phyloP scores from a whole-genome alignment of 2,888 invertebrate species.

The Liopterus haemorrhoidalis region DNA sequence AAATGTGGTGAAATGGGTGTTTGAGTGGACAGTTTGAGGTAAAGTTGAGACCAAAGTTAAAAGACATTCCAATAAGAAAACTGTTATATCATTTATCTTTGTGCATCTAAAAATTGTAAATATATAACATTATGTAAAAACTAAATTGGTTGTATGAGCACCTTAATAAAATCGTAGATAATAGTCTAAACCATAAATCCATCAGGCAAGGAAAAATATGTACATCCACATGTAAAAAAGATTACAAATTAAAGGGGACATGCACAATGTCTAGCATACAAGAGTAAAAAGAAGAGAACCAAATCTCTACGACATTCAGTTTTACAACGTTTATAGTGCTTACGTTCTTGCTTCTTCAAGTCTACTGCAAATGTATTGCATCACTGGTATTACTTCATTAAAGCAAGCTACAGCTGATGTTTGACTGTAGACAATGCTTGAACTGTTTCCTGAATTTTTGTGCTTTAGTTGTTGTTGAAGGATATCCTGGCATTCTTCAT shows the following conservation, averaged over 20 bases:
- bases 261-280: too few species aligned
- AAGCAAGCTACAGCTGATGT: slow-evolving; percentile 75
- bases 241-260: too few species aligned
- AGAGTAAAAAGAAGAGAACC: too few species aligned
- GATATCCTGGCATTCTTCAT: slow-evolving; percentile 72
- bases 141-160: not conserved
- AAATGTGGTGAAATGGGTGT: slow-evolving; percentile 80
- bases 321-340: too few species aligned
- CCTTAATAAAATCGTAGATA: not conserved
- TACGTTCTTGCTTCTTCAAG: slow-evolving; percentile 75
- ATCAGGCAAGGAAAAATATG: not conserved
- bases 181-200: not conserved
- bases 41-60: slow-evolving; percentile 77
- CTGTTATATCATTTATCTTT: slow-evolving; percentile 58
- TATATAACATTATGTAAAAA: not conserved
- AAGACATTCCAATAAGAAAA: slow-evolving; percentile 81
- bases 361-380: slow-evolving; percentile 82
- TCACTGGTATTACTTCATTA: slow-evolving; percentile 84
- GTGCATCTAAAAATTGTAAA: slow-evolving; percentile 48
- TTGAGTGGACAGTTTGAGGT: slow-evolving; percentile 75
- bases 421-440: slow-evolving; percentile 50
- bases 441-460: slow-evolving; percentile 48
- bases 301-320: too few species aligned
- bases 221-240: too few species aligned
- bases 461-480: slow-evolving; percentile 49